phyloP scores from a whole-genome alignment of 2,113 vertebrate genomes.

The Cyanoramphus novaezelandiae region DNA sequence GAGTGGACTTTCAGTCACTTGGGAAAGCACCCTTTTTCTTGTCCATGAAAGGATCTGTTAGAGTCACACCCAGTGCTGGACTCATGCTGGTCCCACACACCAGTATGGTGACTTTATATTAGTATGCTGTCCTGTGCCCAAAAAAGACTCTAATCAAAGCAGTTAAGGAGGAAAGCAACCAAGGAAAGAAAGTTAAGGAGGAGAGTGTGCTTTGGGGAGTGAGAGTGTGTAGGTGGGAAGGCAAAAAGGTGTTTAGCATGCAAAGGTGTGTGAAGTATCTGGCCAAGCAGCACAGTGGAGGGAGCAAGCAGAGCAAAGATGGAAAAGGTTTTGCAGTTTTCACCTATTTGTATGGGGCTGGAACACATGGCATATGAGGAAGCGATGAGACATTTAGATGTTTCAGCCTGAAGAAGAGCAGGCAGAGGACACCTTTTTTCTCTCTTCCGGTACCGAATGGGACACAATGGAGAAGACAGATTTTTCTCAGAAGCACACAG shows the following conservation, averaged over 20 bases:
- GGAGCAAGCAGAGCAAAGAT: not conserved
- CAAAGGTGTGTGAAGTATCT: not conserved
- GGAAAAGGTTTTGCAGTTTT: not conserved
- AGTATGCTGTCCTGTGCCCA: not conserved
- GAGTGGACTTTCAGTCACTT: not conserved
- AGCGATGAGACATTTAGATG: not conserved
- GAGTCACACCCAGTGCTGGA: not conserved
- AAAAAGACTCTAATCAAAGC: not conserved
- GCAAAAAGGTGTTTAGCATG: not conserved
- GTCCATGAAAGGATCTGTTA: not conserved
- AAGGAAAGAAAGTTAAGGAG: no score
- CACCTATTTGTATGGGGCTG: not conserved
- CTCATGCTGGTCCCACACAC: rapidly evolving
- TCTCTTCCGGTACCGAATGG: not conserved
- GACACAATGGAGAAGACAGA: not conserved
- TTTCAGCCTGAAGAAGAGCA: not conserved
- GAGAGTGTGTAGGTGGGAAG: not conserved
- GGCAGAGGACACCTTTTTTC: not conserved
- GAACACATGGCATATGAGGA: rapidly evolving
- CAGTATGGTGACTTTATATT: no score
- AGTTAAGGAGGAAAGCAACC: not conserved
- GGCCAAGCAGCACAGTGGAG: rapidly evolving
- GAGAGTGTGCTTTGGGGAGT: not conserved
- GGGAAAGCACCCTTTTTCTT: not conserved
- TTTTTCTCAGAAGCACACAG: not conserved